Base-by-base conservation (phyloP, 2,888 invertebrate genomes). In the Amphipyra tragopoginis region DNA sequence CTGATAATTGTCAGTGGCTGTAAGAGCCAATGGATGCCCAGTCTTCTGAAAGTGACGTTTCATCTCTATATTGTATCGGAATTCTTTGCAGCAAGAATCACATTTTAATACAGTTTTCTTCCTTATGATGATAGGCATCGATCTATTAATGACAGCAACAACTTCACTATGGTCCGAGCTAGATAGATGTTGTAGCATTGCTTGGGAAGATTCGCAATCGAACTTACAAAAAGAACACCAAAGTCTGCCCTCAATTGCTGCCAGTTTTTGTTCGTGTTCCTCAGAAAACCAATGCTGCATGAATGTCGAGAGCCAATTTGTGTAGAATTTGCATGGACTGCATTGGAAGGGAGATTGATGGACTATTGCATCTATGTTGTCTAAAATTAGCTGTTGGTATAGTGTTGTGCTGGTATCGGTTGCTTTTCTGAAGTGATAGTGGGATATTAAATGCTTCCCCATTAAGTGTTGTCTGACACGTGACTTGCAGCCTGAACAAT, bases 281-380 rank as follows among this genome's bases (percentile, higher is more conserved):
- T 94, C 88, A 5, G 97, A 97, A 64, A 94, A 93, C 97, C 97
- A 98, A 84, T 98, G 98, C 36, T 95, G 94, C 82, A 97, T 92
- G 82, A 97, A 97, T 56, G 95, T 96, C 52, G 96, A 95, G 65
- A 96, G 95, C 81, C 96, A 97, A 86, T 98, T 98, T 77, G 97
- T 97, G 86, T 97, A 98, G 89, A 97, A 98, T 60, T 96, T 96
- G 86, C 98, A 98, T 11, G 97, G 95, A 43, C 96, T 96, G 85
- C 98, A 98, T 88, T 98, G 98, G 84, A 97, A 98, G 0, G 98
- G 98, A 48, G 97, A 96, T 79, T 98, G 97, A 62, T 96, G 95
- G 6, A 98, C 97, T 67, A 98, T 96, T 62, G 96, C 96, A 69
- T 96, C 95, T 83, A 98, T 98, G 86, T 98, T 97, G 54, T 96